A percentile compares a stretch with the other conserved stretches of the same genome.
Conservation (phyloP, 2,113 vertebrate genomes). For the Argyrosomus japonicus region DNA sequence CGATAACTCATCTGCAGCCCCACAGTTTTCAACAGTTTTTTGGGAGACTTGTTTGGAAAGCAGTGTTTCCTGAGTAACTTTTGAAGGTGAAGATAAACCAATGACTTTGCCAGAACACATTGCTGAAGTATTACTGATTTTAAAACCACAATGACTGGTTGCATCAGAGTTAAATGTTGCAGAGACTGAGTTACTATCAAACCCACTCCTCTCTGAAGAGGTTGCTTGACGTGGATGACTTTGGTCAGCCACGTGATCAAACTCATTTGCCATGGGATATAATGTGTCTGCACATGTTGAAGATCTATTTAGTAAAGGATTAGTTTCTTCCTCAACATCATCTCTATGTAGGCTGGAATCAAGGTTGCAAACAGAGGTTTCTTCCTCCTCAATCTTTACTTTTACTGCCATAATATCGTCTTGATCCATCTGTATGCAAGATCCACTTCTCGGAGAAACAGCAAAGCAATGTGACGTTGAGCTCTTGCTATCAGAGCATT, state of each 20-base stretch:
- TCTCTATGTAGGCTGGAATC: constrained; percentile 31
- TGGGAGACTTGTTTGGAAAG: constrained; percentile 18
- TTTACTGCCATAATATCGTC: constrained; percentile 75
- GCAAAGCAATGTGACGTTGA: constrained; percentile 50
- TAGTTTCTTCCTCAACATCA: constrained; percentile 21
- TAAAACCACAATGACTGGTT: background rate
- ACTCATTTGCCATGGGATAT: constrained; percentile 32
- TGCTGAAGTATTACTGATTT: constrained; percentile 12
- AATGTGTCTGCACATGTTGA: constrained; percentile 22
- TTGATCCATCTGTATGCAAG: constrained; percentile 56
- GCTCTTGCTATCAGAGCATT: constrained; percentile 48
- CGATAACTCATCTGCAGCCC: constrained; percentile 7
- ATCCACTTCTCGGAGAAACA: constrained; percentile 61
- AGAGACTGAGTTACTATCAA: constrained; percentile 12
- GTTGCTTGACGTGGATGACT: constrained; percentile 17
- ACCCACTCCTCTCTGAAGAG: constrained; percentile 17
- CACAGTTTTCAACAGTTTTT: constrained; percentile 34
- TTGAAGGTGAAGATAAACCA: constrained; percentile 17
- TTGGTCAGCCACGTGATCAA: background rate
- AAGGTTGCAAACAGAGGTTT: constrained; percentile 69
- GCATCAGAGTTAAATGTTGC: constrained; percentile 7
- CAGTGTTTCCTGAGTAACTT: constrained; percentile 28
- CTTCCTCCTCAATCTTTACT: constrained; percentile 77
- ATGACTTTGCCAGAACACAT: constrained; percentile 1
- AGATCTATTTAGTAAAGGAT: constrained; percentile 15